A percentile compares a stretch with the other conserved stretches of the same genome.
phyloP scores from a whole-genome alignment of 2,113 vertebrate species.

The Garra rufa region DNA sequence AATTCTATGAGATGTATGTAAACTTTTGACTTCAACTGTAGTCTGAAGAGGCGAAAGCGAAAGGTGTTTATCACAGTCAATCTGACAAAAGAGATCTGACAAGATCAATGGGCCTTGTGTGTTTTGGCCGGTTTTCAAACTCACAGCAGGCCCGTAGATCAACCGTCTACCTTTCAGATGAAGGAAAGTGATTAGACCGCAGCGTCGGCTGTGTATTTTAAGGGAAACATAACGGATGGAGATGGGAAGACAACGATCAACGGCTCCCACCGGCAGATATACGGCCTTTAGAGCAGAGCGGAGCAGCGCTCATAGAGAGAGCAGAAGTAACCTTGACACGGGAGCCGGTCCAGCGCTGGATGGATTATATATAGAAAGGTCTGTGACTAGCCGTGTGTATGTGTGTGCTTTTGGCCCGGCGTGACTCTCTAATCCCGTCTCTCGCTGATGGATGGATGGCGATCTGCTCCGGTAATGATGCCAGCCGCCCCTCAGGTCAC shows the following conservation, averaged over 20 bases:
- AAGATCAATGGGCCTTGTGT: constrained; percentile 32
- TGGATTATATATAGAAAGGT: constrained; percentile 41
- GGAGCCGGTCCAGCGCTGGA: constrained; percentile 14
- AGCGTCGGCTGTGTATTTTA: constrained; percentile 15
- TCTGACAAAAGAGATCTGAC: background rate
- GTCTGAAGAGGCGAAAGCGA: background rate
- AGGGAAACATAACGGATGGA: constrained; percentile 34
- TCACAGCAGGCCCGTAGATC: constrained; percentile 20
- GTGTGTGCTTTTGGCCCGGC: constrained; percentile 30
- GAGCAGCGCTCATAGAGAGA: constrained; percentile 20
- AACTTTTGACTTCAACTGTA: no score
- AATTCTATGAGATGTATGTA: no score
- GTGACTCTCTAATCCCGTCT: constrained; percentile 40
- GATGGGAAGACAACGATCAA: constrained; percentile 44
- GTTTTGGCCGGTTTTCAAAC: constrained; percentile 27
- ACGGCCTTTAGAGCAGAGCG: constrained; percentile 4
- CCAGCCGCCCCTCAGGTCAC: constrained; percentile 44
- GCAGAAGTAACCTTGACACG: constrained; percentile 33
- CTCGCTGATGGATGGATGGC: constrained; percentile 42
- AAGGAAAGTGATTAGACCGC: constrained; percentile 30
- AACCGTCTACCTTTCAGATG: background rate
- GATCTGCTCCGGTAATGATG: constrained; percentile 50
- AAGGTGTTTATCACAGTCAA: constrained; percentile 1
- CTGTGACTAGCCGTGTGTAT: constrained; percentile 19
- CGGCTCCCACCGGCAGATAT: constrained; percentile 1